Evolutionary conservation across 2,113 vertebrate species (phyloP).

Genomic region (Meleagris gallopavo): DNA sequence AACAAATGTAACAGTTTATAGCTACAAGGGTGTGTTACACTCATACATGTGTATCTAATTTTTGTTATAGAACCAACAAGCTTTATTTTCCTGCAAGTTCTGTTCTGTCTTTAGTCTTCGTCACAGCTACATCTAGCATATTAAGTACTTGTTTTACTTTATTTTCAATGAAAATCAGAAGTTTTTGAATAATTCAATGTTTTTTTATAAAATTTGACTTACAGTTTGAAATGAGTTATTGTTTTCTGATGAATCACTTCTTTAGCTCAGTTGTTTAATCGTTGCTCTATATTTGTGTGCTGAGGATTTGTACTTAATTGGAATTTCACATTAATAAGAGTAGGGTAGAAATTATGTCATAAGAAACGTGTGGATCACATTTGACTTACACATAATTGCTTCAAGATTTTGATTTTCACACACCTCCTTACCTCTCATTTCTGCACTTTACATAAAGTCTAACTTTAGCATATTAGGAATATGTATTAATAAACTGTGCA

Average conservation of each 20-base stretch:
- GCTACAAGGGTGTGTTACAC: background rate
- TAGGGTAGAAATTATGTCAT: background rate
- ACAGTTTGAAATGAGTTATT: background rate
- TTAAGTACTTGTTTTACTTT: background rate
- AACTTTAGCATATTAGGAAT: slow-evolving; percentile 25
- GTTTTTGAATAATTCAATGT: background rate
- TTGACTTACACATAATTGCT: background rate
- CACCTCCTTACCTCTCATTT: background rate
- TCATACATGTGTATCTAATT: background rate
- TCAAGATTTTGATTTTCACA: background rate
- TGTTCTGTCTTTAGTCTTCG: background rate
- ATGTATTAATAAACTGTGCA: slow-evolving; percentile 45
- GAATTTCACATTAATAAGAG: background rate
- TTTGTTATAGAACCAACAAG: background rate
- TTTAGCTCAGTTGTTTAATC: background rate
- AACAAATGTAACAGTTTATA: background rate
- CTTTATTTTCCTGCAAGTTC: background rate
- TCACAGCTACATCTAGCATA: background rate
- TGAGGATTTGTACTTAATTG: background rate
- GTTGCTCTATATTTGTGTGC: background rate
- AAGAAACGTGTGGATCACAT: background rate
- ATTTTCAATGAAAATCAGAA: background rate
- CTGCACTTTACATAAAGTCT: slow-evolving; percentile 19
- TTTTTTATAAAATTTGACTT: background rate
- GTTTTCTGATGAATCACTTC: background rate